phyloP scores from a whole-genome alignment of 2,888 invertebrate genomes.

The Proisotoma minuta region DNA sequence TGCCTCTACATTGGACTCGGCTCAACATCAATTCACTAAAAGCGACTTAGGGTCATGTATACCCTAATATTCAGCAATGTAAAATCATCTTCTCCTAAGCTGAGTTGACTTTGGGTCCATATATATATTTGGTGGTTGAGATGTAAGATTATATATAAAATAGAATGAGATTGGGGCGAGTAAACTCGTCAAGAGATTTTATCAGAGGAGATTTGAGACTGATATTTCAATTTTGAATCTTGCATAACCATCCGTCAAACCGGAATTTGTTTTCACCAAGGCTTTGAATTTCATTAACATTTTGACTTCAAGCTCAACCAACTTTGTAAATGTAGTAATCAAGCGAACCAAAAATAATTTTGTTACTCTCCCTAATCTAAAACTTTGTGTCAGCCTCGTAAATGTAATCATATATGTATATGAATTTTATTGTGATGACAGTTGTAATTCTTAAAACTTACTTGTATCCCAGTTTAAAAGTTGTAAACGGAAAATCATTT shows the following conservation, averaged over 20 bases:
- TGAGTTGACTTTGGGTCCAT: neutral
- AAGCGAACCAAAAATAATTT: neutral
- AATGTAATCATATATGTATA: too few species aligned
- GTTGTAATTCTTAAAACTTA: too few species aligned
- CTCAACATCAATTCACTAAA: neutral
- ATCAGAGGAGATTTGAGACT: neutral
- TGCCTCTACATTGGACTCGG: neutral
- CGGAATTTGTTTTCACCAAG: neutral
- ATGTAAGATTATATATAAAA: neutral
- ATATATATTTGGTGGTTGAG: neutral
- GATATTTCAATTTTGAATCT: neutral
- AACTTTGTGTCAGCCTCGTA: too few species aligned
- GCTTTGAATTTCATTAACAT: neutral
- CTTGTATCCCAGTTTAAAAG: neutral
- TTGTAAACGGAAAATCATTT: neutral
- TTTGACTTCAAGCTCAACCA: neutral
- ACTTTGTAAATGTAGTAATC: neutral
- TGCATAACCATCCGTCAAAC: neutral
- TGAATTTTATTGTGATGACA: too few species aligned
- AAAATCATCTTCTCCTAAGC: neutral
- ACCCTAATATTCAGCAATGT: neutral
- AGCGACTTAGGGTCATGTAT: neutral
- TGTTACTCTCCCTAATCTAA: neutral
- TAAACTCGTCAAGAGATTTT: neutral
- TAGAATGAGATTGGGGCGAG: neutral